phyloP scores from a whole-genome alignment of 1,140 invertebrate genomes.

The Meloidogyne exigua region DNA sequence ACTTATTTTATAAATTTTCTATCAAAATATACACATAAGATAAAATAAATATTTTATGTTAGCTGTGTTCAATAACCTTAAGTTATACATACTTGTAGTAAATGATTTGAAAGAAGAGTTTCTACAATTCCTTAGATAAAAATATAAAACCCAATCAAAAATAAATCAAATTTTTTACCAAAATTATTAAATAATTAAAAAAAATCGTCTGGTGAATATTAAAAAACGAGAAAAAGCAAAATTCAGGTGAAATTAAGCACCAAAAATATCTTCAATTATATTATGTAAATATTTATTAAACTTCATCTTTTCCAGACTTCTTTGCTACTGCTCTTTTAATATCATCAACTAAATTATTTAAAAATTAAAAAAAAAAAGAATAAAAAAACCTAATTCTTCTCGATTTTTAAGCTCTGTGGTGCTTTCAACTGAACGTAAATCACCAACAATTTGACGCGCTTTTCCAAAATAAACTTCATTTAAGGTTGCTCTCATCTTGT shows the following conservation, averaged over 20 bases:
- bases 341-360: constrained; percentile 23
- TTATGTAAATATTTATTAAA: not conserved
- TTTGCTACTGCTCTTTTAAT: constrained; percentile 33
- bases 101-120: too few relatives aligned
- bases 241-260: not conserved
- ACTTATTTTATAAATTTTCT: too few relatives aligned
- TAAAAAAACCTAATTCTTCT: constrained; percentile 24
- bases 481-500: constrained; percentile 94
- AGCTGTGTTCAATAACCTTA: too few relatives aligned
- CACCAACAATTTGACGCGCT: constrained; percentile 96
- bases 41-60: too few relatives aligned
- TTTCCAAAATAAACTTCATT: constrained; percentile 99
- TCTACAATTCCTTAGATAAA: too few relatives aligned
- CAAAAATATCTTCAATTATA: not conserved
- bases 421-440: constrained; percentile 71
- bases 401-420: constrained; percentile 38
- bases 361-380: not conserved
- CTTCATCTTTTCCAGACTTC: constrained; percentile 25
- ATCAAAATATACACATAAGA: too few relatives aligned
- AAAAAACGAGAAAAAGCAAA: not conserved
- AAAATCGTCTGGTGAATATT: not conserved
- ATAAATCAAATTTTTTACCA: not conserved
- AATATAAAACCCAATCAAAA: not conserved
- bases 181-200: not conserved
- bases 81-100: not conserved